phyloP scores from a whole-genome alignment of 2,888 invertebrate species.

The Heliconius aoede region DNA sequence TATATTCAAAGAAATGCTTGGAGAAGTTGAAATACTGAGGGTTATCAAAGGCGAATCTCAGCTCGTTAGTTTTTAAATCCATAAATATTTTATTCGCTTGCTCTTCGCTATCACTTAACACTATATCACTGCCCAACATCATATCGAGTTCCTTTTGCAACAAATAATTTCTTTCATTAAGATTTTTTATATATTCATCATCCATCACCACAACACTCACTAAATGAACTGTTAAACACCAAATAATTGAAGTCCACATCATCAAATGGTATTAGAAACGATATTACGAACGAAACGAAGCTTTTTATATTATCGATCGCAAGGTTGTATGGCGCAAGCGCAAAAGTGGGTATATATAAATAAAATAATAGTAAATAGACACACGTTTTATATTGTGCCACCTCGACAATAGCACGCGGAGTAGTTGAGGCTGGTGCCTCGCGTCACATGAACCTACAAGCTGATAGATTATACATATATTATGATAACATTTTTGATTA shows the following conservation, averaged over 20 bases:
- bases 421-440: neutral
- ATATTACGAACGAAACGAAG: slow-evolving; percentile 16
- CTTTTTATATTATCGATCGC: slow-evolving; percentile 43
- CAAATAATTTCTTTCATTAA: slow-evolving; percentile 70
- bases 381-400: slow-evolving; percentile 6
- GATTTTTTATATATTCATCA: slow-evolving; percentile 50
- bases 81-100: slow-evolving; percentile 84
- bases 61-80: slow-evolving; percentile 79
- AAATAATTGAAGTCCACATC: slow-evolving; percentile 57
- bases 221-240: slow-evolving; percentile 33
- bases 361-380: slow-evolving; percentile 22
- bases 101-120: slow-evolving; percentile 78
- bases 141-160: slow-evolving; percentile 74
- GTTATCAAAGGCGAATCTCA: slow-evolving; percentile 73
- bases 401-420: slow-evolving; percentile 4
- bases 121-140: slow-evolving; percentile 81
- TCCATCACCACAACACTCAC: slow-evolving; percentile 31
- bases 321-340: slow-evolving; percentile 45
- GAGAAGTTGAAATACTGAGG: slow-evolving; percentile 84
- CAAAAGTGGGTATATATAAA: slow-evolving; percentile 29
- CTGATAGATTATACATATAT: neutral
- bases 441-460: neutral
- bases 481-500: neutral
- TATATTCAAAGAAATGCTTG: slow-evolving; percentile 86
- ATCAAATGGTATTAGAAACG: slow-evolving; percentile 26